Conservation (phyloP, 2,797 vertebrate species). For the Eupleurogrammus muticus region DNA sequence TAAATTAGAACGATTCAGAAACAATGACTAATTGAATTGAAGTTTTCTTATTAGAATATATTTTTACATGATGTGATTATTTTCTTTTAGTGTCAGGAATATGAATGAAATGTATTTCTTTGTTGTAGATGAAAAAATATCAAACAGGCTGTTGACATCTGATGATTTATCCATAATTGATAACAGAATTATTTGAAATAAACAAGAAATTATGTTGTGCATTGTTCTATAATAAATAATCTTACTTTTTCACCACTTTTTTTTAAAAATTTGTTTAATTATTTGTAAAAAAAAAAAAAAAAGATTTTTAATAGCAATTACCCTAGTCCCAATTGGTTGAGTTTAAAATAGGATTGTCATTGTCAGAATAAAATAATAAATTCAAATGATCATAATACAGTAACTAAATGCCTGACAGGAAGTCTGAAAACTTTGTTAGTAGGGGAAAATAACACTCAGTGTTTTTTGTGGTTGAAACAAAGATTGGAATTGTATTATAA, state of each 20-base stretch:
- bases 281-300: neutral
- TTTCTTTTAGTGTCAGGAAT: constrained; percentile 4
- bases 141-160: constrained; percentile 5
- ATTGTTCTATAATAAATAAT: constrained; percentile 4
- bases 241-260: neutral
- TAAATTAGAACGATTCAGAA: constrained; percentile 2
- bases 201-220: constrained; percentile 4
- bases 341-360: neutral
- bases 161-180: constrained; percentile 12
- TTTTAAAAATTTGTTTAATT: neutral
- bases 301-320: neutral
- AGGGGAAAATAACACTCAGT: neutral
- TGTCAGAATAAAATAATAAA: neutral
- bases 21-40: constrained; percentile 8
- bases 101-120: neutral
- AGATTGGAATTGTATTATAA: neutral
- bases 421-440: neutral
- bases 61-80: neutral
- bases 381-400: neutral
- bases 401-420: too few relatives aligned
- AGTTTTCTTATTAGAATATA: neutral
- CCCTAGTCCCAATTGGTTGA: neutral
- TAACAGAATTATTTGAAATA: neutral
- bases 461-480: neutral
- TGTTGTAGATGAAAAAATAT: constrained; percentile 23